A percentile compares a stretch with the other conserved stretches of the same genome.
Evolutionary conservation across 2,888 invertebrate species (phyloP).

Genomic region (Stenoptilia bipunctidactyla): DNA sequence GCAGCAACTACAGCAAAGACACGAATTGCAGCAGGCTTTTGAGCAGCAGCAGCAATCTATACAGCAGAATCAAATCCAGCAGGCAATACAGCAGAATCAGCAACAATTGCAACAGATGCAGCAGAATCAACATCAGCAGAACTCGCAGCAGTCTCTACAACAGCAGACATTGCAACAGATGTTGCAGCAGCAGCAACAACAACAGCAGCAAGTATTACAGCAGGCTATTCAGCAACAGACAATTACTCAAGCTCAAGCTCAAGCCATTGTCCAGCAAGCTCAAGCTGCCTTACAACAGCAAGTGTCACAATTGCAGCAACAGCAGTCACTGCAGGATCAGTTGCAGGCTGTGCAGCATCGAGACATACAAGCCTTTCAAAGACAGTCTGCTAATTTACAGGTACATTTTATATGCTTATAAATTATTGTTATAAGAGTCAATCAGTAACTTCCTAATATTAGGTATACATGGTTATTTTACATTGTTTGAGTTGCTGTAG

Average conservation of each 20-base stretch:
- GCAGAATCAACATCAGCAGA: slow-evolving; percentile 26
- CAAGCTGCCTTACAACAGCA: slow-evolving; percentile 59
- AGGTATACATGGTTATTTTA: no score
- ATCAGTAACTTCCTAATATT: no score
- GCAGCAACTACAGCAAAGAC: slow-evolving; percentile 51
- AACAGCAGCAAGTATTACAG: slow-evolving; percentile 37
- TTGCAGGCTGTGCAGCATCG: slow-evolving; percentile 60
- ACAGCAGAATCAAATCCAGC: slow-evolving; percentile 29
- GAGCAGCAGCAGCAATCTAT: slow-evolving; percentile 38
- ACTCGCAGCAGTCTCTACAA: slow-evolving; percentile 15
- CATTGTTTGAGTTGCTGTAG: no score
- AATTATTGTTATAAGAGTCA: no score
- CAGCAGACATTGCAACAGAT: slow-evolving; percentile 25
- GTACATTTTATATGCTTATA: slow-evolving; percentile 26
- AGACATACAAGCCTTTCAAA: slow-evolving; percentile 58
- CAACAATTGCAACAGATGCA: slow-evolving; percentile 26
- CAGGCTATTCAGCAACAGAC: slow-evolving; percentile 52
- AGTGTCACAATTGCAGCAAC: slow-evolving; percentile 58
- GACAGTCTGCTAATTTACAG: slow-evolving; percentile 60
- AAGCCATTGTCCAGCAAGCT: slow-evolving; percentile 55
- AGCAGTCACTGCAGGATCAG: slow-evolving; percentile 56
- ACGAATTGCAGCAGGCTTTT: slow-evolving; percentile 21
- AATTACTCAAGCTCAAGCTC: slow-evolving; percentile 59
- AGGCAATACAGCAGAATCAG: slow-evolving; percentile 34
- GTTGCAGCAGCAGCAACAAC: slow-evolving; percentile 33